phyloP scores from a whole-genome alignment of 2,113 vertebrate species.

The Fregata magnificens region DNA sequence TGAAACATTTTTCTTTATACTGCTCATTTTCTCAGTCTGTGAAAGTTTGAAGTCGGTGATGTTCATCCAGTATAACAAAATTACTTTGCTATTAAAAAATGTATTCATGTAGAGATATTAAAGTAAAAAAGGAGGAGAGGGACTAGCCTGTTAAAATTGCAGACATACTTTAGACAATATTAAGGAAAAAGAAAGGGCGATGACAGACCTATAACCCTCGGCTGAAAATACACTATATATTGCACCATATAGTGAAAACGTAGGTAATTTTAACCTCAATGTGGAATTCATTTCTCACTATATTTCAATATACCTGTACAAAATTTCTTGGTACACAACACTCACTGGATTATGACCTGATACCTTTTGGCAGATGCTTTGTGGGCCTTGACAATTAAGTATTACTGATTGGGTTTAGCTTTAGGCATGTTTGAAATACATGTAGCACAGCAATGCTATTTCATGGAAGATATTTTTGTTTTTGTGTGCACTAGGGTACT shows the following conservation, averaged over 20 bases:
- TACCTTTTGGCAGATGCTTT: neutral
- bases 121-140: neutral
- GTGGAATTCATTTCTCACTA: neutral
- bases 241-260: neutral
- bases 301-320: neutral
- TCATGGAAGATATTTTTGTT: neutral
- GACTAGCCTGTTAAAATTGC: neutral
- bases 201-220: neutral
- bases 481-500: constrained; percentile 87
- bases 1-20: neutral
- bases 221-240: neutral
- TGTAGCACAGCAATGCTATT: neutral
- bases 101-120: neutral
- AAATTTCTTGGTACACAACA: neutral
- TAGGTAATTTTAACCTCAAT: neutral
- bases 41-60: neutral
- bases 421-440: neutral
- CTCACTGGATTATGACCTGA: neutral
- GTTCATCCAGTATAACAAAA: neutral
- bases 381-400: neutral
- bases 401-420: neutral
- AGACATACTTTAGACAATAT: neutral
- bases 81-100: neutral
- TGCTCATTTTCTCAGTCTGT: constrained; percentile 1
- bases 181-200: neutral